Evolutionary conservation across 2,113 vertebrate genomes (phyloP).

Genomic region (Delphinapterus leucas): DNA sequence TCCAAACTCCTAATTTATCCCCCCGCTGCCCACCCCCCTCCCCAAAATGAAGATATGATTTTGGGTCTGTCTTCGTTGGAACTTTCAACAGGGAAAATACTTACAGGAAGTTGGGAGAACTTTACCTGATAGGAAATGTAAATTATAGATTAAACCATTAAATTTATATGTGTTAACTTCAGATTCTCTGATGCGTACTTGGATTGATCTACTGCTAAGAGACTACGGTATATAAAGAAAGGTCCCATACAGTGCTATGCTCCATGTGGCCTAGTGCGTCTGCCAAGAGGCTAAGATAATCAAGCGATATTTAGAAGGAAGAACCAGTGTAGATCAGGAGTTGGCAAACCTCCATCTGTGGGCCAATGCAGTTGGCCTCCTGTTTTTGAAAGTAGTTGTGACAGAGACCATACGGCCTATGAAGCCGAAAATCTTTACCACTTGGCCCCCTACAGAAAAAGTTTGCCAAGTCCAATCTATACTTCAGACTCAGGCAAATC

Average conservation of each 20-base stretch:
- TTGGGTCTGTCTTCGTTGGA: not conserved
- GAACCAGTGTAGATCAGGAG: not conserved
- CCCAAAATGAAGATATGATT: not conserved
- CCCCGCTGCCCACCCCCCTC: not conserved
- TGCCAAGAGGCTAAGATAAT: not conserved
- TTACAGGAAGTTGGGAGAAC: not conserved
- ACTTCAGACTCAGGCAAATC: not conserved
- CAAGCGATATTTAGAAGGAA: not conserved
- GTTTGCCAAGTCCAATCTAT: not conserved
- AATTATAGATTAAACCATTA: not conserved
- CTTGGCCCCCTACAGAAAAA: not conserved
- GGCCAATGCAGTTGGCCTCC: not conserved
- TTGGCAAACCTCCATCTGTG: not conserved
- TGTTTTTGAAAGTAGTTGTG: not conserved
- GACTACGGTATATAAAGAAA: not conserved
- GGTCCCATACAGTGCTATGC: not conserved
- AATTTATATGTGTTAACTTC: not conserved
- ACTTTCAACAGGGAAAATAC: not conserved
- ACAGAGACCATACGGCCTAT: not conserved
- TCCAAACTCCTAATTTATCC: not conserved
- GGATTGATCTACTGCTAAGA: not conserved
- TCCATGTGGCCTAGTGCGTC: accelerated
- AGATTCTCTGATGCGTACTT: not conserved
- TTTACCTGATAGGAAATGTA: not conserved
- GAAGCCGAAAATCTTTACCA: not conserved